Evolutionary conservation across 2,888 invertebrate genomes (phyloP).

Genomic region (Papilio elwesi): DNA sequence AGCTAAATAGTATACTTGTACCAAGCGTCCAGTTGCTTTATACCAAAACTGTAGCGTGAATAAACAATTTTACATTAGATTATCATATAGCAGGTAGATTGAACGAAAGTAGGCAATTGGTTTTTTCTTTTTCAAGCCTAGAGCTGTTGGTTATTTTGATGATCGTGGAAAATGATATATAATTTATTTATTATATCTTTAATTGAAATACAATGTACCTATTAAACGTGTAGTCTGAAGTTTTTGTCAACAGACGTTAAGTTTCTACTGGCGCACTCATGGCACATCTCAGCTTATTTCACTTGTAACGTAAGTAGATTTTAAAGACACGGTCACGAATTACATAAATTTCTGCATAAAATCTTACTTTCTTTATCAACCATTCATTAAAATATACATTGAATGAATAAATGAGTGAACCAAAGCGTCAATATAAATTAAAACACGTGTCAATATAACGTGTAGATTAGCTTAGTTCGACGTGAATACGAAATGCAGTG

Average conservation of each 20-base stretch:
- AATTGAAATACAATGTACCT: too few relatives aligned
- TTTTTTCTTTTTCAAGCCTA: conserved; percentile 3
- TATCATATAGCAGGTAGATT: neutral
- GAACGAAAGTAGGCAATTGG: conserved; percentile 10
- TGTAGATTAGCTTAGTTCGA: conserved; percentile 11
- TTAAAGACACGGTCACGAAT: neutral
- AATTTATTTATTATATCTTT: neutral
- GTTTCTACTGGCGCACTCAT: too few relatives aligned
- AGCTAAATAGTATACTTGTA: conserved; percentile 33
- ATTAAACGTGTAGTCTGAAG: too few relatives aligned
- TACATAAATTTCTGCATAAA: neutral
- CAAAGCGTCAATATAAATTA: neutral
- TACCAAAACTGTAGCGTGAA: conserved; percentile 29
- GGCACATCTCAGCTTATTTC: too few relatives aligned
- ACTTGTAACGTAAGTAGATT: neutral
- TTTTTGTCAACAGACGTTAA: too few relatives aligned
- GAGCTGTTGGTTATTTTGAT: conserved; percentile 1
- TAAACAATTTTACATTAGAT: conserved; percentile 19
- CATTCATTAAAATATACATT: neutral
- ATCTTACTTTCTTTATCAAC: neutral
- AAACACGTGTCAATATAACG: conserved; percentile 7
- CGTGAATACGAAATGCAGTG: conserved; percentile 31
- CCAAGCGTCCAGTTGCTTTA: conserved; percentile 29
- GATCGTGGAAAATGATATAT: conserved; percentile 1
- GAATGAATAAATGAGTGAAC: neutral